These are phyloP conservation scores for Stigmatopora nigra DNA, from an alignment of 2,113 vertebrate species.

Conservation along the genomic window DNA sequence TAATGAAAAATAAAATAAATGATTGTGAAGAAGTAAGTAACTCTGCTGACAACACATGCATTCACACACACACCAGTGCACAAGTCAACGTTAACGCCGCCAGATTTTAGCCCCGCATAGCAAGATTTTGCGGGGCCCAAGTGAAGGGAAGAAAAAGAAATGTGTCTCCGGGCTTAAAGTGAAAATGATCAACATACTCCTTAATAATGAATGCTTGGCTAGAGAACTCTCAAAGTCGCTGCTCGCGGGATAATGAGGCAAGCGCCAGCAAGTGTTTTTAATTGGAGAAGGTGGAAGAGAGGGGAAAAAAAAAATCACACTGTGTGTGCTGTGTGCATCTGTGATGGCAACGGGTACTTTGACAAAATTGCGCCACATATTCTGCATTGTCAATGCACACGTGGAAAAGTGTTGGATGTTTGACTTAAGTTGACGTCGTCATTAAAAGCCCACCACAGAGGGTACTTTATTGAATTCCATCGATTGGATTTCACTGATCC, in stretches of 20 bases:
- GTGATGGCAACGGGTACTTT: constrained; percentile 46
- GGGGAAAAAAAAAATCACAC: constrained; percentile 32
- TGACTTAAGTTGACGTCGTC: constrained; percentile 4
- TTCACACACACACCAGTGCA: not conserved
- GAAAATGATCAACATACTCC: constrained; percentile 58
- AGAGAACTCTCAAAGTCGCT: constrained; percentile 57
- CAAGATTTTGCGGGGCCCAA: constrained; percentile 41
- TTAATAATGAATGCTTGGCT: constrained; percentile 70
- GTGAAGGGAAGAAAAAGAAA: constrained; percentile 38
- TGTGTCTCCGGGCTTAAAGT: constrained; percentile 46
- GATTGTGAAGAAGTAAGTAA: constrained; percentile 11
- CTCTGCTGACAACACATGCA: not conserved
- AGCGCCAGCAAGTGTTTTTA: constrained; percentile 45
- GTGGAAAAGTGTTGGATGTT: constrained; percentile 8
- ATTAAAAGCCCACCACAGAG: not conserved
- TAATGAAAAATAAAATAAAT: constrained; percentile 15
- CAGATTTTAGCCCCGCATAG: constrained; percentile 34
- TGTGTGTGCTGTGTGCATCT: constrained; percentile 43
- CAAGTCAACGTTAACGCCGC: constrained; percentile 13
- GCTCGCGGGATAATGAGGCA: constrained; percentile 63
- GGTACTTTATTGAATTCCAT: too few relatives aligned
- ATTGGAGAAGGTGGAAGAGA: constrained; percentile 23
- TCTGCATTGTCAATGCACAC: constrained; percentile 30
- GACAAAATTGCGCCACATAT: constrained; percentile 48
- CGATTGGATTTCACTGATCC: too few relatives aligned